Percentiles rank a stretch among this genome's conserved stretches.
Evolutionary conservation across 2,113 vertebrate genomes (phyloP).

Genomic region (Hippotragus niger): DNA sequence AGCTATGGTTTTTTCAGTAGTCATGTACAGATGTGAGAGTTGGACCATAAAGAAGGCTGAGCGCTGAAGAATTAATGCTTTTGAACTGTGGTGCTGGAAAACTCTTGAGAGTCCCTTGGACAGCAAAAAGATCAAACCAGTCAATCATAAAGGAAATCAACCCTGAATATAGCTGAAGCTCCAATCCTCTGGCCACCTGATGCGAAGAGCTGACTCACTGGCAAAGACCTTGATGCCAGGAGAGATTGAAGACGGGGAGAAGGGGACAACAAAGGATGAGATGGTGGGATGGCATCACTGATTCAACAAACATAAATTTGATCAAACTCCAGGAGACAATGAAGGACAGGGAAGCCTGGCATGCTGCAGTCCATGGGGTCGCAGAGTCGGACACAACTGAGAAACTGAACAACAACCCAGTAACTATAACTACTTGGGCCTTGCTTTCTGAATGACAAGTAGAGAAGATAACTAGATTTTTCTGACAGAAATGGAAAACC

Average conservation of each 20-base stretch:
- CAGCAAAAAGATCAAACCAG: background rate
- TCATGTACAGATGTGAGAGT: background rate
- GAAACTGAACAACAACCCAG: background rate
- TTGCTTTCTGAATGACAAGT: background rate
- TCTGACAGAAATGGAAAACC: slow-evolving; percentile 5
- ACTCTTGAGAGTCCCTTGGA: background rate
- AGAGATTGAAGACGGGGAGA: background rate
- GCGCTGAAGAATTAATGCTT: background rate
- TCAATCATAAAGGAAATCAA: background rate
- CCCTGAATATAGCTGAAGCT: background rate
- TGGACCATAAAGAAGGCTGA: background rate
- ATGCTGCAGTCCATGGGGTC: background rate
- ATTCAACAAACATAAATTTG: background rate
- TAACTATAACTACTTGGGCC: background rate
- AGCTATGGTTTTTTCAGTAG: background rate
- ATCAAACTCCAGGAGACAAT: background rate
- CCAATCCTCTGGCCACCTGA: background rate
- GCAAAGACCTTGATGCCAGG: background rate
- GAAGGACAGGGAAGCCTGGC: background rate
- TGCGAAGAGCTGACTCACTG: background rate
- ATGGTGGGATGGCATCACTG: background rate
- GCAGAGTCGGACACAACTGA: background rate
- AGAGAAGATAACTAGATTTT: background rate
- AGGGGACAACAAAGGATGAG: background rate
- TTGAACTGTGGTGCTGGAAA: background rate